phyloP scores from a whole-genome alignment of 2,797 vertebrate genomes.

The Chiloscyllium punctatum region DNA sequence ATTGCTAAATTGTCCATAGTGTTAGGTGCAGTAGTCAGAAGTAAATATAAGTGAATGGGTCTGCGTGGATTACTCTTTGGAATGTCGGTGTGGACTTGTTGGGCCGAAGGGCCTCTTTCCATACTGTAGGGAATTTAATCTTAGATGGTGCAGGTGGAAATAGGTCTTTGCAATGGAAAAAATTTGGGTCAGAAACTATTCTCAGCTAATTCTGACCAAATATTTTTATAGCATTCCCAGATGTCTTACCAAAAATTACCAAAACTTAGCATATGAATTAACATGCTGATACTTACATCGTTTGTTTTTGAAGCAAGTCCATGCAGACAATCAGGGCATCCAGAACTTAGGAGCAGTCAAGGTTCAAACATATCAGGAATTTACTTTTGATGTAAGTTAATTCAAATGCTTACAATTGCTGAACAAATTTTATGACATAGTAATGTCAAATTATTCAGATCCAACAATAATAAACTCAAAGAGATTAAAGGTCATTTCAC shows the following conservation, averaged over 20 bases:
- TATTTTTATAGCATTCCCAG: neutral
- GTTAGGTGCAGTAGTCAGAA: too few species aligned
- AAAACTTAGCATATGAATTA: neutral
- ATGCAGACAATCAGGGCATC: conserved; percentile 91
- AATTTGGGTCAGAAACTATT: neutral
- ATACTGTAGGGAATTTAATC: too few species aligned
- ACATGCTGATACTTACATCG: conserved; percentile 64
- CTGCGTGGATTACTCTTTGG: too few species aligned
- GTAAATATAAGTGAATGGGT: too few species aligned
- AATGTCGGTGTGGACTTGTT: too few species aligned
- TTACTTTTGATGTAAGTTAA: neutral
- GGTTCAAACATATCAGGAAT: conserved; percentile 43
- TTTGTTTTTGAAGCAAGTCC: conserved; percentile 82
- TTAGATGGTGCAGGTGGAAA: neutral
- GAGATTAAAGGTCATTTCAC: too few species aligned
- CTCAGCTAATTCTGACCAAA: neutral
- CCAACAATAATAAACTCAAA: too few species aligned
- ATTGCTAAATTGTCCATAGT: too few species aligned
- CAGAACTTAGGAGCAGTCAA: conserved; percentile 67
- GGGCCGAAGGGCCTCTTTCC: too few species aligned
- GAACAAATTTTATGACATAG: too few species aligned
- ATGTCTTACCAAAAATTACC: neutral
- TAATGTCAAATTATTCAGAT: too few species aligned
- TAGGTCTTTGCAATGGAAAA: neutral
- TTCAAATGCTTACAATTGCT: neutral